Evolutionary conservation across 1,140 invertebrate genomes (phyloP), one percentile per base, ranked within the genome.

Genomic region (Xylocopa sonorina): DNA sequence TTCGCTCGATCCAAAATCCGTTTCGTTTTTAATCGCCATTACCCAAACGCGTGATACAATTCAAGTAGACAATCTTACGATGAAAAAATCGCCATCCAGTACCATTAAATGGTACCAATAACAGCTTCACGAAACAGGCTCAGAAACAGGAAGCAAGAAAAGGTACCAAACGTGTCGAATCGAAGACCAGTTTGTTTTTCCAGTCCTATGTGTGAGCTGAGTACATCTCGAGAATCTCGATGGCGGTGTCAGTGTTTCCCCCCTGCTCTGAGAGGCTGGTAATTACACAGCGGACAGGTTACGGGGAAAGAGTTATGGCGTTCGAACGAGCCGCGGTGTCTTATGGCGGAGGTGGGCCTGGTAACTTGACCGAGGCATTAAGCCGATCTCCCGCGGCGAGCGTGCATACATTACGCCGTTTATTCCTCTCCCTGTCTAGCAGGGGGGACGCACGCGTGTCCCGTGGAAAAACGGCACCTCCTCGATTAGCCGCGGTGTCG

Each of bases 231-330:
- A 58, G 69, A 76, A 67, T 80, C 67, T 41, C 60, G 27, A 18
- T 24, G 21, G 32, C 16, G 38, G 78, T 29, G 41, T 43, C 68
- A 48, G 43, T 38, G 58, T 69, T 73, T 38, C 66, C 50, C 72
- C 51, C 51, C 64, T 74, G 73, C 32, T 60, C 60, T n/a, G n/a
- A 82, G 78, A 80, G 82, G 60, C 71, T 75, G 78, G 85, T 88
- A 88, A 88, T 88, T 88, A 88, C 85, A 82, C 41, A 63, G 80
- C 85, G 85, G 85, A 88, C 87, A 88, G 87, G 86, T 87, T 88
- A 80, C 58, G 66, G 76, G 72, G n/a, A 68, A 88, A 88, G 83
- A 88, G 78, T 88, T 87, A 88, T 88, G 83, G 79, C 58, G 78
- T 80, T 80, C 75, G 83, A 86, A 84, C 84, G 81, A 86, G 63